Evolutionary conservation across 2,888 invertebrate species (phyloP).

Genomic region (Cecidostiba fungosa): DNA sequence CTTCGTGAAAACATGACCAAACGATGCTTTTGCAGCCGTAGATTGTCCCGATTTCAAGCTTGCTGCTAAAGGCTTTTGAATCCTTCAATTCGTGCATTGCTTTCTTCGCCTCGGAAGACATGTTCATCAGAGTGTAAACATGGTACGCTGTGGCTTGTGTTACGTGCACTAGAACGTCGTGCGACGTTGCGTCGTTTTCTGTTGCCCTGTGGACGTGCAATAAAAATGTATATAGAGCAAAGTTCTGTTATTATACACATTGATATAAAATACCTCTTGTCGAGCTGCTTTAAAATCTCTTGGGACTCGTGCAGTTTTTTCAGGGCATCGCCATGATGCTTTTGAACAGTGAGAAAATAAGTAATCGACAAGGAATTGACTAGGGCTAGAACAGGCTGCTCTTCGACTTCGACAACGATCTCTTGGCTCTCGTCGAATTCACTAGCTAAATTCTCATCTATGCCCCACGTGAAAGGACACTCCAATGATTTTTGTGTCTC

Average conservation of each 20-base stretch:
- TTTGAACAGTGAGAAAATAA: constrained; percentile 1
- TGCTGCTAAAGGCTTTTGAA: neutral
- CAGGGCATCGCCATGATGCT: neutral
- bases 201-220: neutral
- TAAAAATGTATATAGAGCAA: too few relatives aligned
- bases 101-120: neutral
- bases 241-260: too few relatives aligned
- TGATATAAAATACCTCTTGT: neutral
- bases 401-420: neutral
- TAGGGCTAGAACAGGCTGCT: neutral
- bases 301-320: neutral
- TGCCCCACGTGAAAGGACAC: constrained; percentile 20
- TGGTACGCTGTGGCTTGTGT: neutral
- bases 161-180: neutral
- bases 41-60: neutral
- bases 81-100: neutral
- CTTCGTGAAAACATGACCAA: neutral
- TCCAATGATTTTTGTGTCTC: neutral
- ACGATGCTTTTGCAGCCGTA: neutral
- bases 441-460: neutral
- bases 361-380: neutral
- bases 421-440: constrained; percentile 1
- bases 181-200: neutral
- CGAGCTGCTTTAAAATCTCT: neutral
- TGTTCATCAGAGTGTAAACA: neutral